Percentiles rank a stretch among this genome's conserved stretches.
Evolutionary conservation across 2,113 vertebrate genomes (phyloP).

Genomic region (Thamnophis sirtalis): DNA sequence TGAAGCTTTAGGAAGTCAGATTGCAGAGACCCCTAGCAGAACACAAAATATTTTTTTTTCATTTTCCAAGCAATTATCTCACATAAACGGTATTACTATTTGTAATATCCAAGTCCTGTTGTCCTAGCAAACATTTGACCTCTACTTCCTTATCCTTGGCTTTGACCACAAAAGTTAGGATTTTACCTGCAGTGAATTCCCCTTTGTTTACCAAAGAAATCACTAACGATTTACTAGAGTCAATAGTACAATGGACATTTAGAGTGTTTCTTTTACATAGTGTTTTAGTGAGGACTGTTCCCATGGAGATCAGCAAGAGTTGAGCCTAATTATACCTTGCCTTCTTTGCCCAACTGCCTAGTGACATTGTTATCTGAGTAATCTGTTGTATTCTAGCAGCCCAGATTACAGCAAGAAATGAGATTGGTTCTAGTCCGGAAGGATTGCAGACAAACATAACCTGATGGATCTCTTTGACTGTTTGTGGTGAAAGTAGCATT

Average conservation of each 20-base stretch:
- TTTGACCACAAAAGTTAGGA: background rate
- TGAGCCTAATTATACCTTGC: background rate
- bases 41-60: background rate
- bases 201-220: constrained; percentile 30
- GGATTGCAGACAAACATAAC: background rate
- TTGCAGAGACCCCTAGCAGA: background rate
- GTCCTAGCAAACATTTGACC: background rate
- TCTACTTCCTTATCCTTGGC: constrained; percentile 22
- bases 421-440: background rate
- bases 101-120: background rate
- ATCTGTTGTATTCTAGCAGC: background rate
- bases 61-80: background rate
- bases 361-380: background rate
- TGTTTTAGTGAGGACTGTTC: background rate
- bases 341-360: background rate
- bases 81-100: background rate
- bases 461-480: background rate
- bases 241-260: background rate
- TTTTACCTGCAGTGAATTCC: background rate
- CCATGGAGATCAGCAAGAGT: background rate
- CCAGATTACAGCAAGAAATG: background rate
- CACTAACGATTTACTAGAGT: background rate
- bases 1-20: background rate
- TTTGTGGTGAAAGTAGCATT: background rate
- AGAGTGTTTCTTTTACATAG: rapidly evolving